Percentiles rank a stretch among this genome's conserved stretches.
phyloP scores from a whole-genome alignment of 2,113 vertebrate genomes.

The Salvelinus sp. region DNA sequence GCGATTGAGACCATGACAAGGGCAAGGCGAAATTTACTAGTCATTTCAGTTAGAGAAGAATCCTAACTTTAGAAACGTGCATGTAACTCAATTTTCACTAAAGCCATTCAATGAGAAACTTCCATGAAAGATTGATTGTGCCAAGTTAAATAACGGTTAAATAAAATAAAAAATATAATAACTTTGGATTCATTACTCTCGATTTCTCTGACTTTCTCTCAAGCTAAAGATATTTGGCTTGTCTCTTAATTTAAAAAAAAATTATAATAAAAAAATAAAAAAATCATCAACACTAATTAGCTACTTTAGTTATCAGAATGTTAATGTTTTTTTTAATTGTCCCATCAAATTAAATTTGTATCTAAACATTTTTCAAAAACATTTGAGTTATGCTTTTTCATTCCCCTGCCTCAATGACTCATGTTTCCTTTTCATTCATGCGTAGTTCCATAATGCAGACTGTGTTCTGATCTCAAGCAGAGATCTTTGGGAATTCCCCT shows the following conservation, averaged over 20 bases:
- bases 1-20: neutral
- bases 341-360: constrained; percentile 14
- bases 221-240: too few relatives aligned
- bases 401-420: neutral
- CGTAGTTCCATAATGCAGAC: neutral
- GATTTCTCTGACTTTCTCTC: neutral
- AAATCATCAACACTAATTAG: neutral
- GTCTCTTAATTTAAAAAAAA: too few relatives aligned
- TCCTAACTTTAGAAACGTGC: too few relatives aligned
- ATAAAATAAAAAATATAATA: too few relatives aligned
- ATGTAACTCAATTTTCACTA: neutral
- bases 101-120: neutral
- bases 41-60: neutral
- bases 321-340: constrained; percentile 17
- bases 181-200: too few relatives aligned
- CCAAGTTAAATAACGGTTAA: too few relatives aligned
- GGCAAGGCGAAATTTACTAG: neutral
- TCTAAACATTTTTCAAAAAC: neutral
- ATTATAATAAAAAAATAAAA: too few relatives aligned
- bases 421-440: neutral
- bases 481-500: neutral
- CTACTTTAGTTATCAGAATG: constrained; percentile 22
- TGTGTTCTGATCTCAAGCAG: neutral
- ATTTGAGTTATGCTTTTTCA: neutral
- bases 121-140: too few relatives aligned